Conservation (phyloP, 2,113 vertebrate species). For the Rynchops niger region DNA sequence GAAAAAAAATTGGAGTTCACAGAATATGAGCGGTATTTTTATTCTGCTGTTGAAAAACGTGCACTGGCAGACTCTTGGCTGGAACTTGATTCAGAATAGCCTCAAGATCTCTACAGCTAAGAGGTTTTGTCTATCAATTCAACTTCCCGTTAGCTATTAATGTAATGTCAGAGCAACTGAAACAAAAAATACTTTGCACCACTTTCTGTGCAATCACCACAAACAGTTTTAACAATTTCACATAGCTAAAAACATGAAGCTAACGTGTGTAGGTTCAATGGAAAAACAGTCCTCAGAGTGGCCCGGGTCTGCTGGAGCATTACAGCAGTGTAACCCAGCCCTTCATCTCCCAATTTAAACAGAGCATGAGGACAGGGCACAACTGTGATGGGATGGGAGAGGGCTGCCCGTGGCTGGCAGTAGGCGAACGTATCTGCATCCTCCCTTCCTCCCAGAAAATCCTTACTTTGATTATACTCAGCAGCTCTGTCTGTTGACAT, state of each 20-base stretch:
- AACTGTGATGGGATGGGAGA: not conserved
- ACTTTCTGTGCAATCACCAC: not conserved
- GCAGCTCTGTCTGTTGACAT: not conserved
- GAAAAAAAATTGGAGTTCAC: fast-evolving
- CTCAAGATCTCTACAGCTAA: not conserved
- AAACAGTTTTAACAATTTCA: not conserved
- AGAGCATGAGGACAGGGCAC: not conserved
- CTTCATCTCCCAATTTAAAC: not conserved
- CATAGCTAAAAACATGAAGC: not conserved
- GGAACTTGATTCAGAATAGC: not conserved
- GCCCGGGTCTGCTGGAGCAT: not conserved
- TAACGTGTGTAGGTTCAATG: not conserved
- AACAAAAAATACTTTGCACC: not conserved
- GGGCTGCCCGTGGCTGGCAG: not conserved
- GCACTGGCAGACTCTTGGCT: not conserved
- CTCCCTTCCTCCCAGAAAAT: not conserved
- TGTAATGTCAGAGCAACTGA: not conserved
- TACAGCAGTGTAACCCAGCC: not conserved
- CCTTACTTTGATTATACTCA: not conserved
- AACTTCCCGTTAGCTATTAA: not conserved
- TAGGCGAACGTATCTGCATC: not conserved
- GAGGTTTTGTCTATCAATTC: not conserved
- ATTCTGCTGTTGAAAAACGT: not conserved
- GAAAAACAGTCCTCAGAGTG: not conserved
- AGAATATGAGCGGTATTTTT: not conserved